Evolutionary conservation across 2,888 invertebrate species (phyloP).

Genomic region (Elmis aenea): DNA sequence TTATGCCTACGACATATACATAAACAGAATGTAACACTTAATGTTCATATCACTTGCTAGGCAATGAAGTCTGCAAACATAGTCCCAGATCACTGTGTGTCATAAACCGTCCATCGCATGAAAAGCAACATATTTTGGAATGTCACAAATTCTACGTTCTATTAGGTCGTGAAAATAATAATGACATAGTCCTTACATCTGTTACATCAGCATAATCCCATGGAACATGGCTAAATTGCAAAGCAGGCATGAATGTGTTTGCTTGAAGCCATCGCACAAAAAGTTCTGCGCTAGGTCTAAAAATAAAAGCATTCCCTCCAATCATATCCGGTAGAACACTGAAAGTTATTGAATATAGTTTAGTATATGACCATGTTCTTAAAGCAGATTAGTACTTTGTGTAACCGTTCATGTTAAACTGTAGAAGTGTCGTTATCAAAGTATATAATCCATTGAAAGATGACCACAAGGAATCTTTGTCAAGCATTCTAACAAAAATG

Average conservation of each 20-base stretch:
- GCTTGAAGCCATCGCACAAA: conserved; percentile 77
- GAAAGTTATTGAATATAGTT: no score
- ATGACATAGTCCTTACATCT: no score
- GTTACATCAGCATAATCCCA: no score
- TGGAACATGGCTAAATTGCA: conserved; percentile 76
- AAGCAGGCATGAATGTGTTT: conserved; percentile 69
- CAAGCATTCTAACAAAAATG: conserved; percentile 71
- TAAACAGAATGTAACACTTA: no score
- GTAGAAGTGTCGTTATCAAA: conserved; percentile 66
- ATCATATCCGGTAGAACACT: conserved; percentile 76
- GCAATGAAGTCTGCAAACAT: no score
- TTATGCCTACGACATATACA: no score
- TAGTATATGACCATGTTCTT: neutral
- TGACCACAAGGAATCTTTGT: conserved; percentile 69
- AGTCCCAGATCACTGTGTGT: no score
- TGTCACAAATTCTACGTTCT: no score
- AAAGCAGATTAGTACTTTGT: conserved; percentile 28
- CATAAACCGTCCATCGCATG: no score
- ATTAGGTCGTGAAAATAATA: no score
- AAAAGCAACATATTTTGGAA: no score
- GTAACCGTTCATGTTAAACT: conserved; percentile 52
- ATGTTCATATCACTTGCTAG: no score
- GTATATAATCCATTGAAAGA: conserved; percentile 66
- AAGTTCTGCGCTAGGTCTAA: conserved; percentile 55
- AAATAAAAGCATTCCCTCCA: conserved; percentile 60